These are phyloP conservation scores for Craniophora ligustri DNA, from an alignment of 2,888 invertebrate species.

Conservation along the genomic window DNA sequence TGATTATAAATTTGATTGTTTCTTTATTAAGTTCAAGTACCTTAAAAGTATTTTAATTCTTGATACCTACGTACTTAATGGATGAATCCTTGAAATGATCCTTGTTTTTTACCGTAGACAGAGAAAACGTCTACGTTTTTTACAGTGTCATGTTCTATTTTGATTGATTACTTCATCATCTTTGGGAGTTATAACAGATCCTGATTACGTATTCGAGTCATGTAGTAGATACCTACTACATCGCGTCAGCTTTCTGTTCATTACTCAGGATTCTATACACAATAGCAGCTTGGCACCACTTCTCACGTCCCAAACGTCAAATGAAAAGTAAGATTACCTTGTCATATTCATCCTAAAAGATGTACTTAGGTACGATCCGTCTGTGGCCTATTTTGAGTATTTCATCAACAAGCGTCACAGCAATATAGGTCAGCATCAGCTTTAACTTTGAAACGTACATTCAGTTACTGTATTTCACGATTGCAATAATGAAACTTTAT, in stretches of 20 bases:
- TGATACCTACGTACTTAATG: too few species aligned
- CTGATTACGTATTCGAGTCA: constrained; percentile 14
- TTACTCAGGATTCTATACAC: constrained; percentile 29
- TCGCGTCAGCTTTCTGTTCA: constrained; percentile 9
- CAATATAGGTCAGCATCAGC: neutral
- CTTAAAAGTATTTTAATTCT: too few species aligned
- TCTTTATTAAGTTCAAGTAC: too few species aligned
- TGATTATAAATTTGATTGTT: too few species aligned
- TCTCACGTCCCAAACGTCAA: constrained; percentile 15
- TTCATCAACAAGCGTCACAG: neutral
- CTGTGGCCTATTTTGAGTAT: too few species aligned
- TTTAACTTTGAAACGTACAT: too few species aligned
- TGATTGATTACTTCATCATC: constrained; percentile 11
- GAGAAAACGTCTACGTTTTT: too few species aligned
- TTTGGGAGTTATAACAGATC: neutral
- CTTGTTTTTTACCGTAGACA: too few species aligned
- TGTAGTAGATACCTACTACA: neutral
- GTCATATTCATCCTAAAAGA: constrained; percentile 28
- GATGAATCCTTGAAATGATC: too few species aligned
- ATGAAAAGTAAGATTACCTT: constrained; percentile 17
- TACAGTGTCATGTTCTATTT: too few species aligned
- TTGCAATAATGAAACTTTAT: too few species aligned
- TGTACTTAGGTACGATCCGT: constrained; percentile 6
- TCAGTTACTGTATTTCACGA: too few species aligned
- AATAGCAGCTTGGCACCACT: constrained; percentile 4